phyloP scores from a whole-genome alignment of 2,888 invertebrate species.

The Diabrotica balteata region DNA sequence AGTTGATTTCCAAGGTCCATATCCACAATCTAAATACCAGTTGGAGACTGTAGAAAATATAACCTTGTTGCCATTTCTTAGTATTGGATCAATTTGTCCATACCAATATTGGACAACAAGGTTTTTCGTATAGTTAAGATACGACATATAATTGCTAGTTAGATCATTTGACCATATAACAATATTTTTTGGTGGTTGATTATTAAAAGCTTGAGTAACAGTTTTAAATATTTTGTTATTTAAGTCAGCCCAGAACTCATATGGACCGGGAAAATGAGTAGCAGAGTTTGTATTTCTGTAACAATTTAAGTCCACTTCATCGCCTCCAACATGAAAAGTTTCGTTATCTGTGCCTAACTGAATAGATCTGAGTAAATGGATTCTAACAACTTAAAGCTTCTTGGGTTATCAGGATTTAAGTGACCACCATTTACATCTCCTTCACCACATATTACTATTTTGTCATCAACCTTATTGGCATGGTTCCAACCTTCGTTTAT shows the following conservation, averaged over 20 bases:
- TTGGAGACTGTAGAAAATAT: conserved; percentile 84
- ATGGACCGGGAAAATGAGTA: conserved; percentile 66
- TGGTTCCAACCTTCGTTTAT: conserved; percentile 83
- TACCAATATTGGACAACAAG: conserved; percentile 81
- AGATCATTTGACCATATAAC: conserved; percentile 79
- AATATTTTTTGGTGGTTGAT: conserved; percentile 63
- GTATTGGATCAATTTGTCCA: conserved; percentile 72
- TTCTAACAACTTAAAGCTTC: conserved; percentile 72
- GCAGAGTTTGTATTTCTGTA: conserved; percentile 64
- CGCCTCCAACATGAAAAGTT: conserved; percentile 80
- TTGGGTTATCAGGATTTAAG: conserved; percentile 78
- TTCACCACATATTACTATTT: conserved; percentile 77
- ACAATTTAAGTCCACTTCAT: conserved; percentile 78
- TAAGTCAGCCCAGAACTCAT: conserved; percentile 76
- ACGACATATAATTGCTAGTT: conserved; percentile 60
- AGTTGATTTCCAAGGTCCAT: conserved; percentile 80
- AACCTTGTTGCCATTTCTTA: conserved; percentile 75
- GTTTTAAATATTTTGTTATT: conserved; percentile 67
- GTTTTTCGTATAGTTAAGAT: conserved; percentile 50
- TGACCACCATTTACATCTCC: conserved; percentile 79
- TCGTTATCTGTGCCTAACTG: conserved; percentile 77
- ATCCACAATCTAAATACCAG: conserved; percentile 87
- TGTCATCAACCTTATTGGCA: conserved; percentile 68
- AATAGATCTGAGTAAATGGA: conserved; percentile 75
- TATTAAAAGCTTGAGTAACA: conserved; percentile 67